Conservation (phyloP, 2,113 vertebrate species). For the Rhinoderma darwinii region DNA sequence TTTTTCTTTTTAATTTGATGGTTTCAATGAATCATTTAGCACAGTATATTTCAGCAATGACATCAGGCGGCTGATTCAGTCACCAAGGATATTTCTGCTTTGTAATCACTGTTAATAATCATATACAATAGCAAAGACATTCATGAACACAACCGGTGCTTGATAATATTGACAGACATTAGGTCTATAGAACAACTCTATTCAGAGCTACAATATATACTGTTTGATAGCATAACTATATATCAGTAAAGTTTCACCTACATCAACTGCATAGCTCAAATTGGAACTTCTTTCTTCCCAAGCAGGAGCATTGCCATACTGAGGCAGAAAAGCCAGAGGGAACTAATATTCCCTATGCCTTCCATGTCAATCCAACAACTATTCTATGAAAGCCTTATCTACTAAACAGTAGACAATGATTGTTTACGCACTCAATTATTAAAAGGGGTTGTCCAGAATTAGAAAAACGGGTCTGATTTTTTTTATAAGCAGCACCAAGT, state of each 20-base stretch:
- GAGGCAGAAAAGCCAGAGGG: no score
- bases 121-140: background rate
- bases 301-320: no score
- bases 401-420: no score
- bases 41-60: background rate
- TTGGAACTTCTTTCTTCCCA: background rate
- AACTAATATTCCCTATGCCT: no score
- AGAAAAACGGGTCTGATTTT: no score
- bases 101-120: background rate
- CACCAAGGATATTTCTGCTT: background rate
- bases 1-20: background rate
- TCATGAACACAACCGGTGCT: background rate
- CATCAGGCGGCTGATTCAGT: background rate
- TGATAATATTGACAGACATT: background rate
- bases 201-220: background rate
- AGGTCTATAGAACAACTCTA: background rate
- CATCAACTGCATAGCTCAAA: background rate
- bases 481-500: no score
- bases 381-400: no score
- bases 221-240: background rate
- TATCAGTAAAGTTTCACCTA: background rate
- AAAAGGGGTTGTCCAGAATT: no score
- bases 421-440: no score
- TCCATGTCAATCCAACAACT: no score
- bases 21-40: background rate